Evolutionary conservation across 2,113 vertebrate genomes (phyloP), one percentile per base, ranked within the genome.

Genomic region (Anoura caudifer): DNA sequence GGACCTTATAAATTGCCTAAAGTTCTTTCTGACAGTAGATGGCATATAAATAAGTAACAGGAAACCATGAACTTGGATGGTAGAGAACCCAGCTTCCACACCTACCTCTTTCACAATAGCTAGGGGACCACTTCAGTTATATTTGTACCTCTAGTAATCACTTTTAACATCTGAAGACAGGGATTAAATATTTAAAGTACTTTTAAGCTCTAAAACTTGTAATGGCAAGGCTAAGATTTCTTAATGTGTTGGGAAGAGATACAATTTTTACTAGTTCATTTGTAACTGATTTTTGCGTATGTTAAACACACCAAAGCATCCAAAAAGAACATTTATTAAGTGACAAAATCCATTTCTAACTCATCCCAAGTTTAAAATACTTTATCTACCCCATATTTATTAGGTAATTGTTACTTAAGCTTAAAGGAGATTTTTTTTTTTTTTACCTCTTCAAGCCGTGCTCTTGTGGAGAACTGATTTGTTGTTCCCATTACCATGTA

Each of bases 391-490:
- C 54, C n/a, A 43, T 61, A 45, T 84, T 85, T 86, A 95, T 7
- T 59, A 75, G 36, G 36, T 77, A 86, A 72, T 16, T 79, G 19
- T 79, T 59, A 90, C 69, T 86, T 92, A 70, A 76, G 45, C 72
- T 94, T 65, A 61, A 82, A 90, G 76, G 28, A 50, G 69, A 65
- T 41, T 3, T 15, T 1, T 26, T n/a, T n/a, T 91, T 86, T 6
- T 5, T 54, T 97, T 97, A 99, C 99, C 99, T 99, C 98, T 80
- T 98, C 95, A 20, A 99, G 98, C 97, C 98, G 98, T 80, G 98
- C 98, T 94, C 95, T 98, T 69, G 99, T 99, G 1, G 99, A 99
- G 97, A 99, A 99, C 65, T 98, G 98, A 94, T 97, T 98, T 88
- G 99, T 99, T 90, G 99, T 98, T 11, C 98, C 98, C 0, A 50